A percentile compares a stretch with the other conserved stretches of the same genome.
phyloP scores from a whole-genome alignment of 2,888 invertebrate species.

The Plebejus argus region DNA sequence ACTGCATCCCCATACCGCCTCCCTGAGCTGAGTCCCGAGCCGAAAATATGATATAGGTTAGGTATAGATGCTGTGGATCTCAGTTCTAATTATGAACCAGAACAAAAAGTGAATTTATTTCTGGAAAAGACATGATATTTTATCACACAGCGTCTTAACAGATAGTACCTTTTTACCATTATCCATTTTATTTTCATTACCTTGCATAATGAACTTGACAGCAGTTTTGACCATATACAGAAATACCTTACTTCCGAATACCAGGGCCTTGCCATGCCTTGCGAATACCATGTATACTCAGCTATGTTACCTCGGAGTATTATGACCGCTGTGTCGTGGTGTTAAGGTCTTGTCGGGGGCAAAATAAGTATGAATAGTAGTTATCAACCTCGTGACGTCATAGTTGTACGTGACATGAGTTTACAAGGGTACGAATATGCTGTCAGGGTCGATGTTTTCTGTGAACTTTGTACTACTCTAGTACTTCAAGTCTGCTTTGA shows the following conservation, averaged over 20 bases:
- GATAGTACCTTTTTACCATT: not conserved
- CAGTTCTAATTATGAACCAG: no score
- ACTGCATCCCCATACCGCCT: no score
- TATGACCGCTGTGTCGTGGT: not conserved
- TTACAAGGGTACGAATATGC: not conserved
- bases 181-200: not conserved
- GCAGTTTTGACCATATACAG: constrained; percentile 11
- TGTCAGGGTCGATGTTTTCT: not conserved
- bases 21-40: no score
- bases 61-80: no score
- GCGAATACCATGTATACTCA: constrained; percentile 10
- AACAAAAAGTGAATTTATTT: no score
- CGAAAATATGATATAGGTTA: no score
- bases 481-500: no score
- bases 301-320: not conserved
- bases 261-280: constrained; percentile 11
- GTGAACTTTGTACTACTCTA: not conserved
- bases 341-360: not conserved
- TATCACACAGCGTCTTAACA: not conserved
- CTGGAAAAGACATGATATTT: no score
- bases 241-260: not conserved
- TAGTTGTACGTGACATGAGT: not conserved
- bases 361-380: not conserved
- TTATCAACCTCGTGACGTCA: constrained; percentile 16
- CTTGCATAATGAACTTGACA: constrained; percentile 8